Conservation (phyloP, 2,113 vertebrate species). For the Aptenodytes forsteri region DNA sequence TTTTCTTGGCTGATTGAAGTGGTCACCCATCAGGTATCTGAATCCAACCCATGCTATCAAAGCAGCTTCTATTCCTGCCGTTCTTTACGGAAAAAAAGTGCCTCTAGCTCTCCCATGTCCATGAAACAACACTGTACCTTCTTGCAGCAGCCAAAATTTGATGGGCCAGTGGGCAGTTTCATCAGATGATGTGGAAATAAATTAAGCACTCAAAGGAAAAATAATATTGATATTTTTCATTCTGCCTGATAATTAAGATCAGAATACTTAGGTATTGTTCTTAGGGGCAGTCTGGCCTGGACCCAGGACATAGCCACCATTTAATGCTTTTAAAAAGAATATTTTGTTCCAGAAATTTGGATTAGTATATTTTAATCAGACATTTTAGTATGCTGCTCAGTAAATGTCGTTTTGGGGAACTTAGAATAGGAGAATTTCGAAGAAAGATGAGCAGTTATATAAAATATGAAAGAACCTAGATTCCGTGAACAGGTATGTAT, state of each 20-base stretch:
- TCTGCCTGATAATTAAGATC: neutral
- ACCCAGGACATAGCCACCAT: neutral
- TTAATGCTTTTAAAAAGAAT: neutral
- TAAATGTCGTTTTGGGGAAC: neutral
- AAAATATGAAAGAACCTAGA: neutral
- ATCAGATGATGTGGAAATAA: neutral
- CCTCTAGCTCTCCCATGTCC: neutral
- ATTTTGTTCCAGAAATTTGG: neutral
- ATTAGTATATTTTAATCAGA: neutral
- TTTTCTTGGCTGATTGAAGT: conserved; percentile 52
- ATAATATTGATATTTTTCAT: neutral
- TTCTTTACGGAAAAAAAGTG: neutral
- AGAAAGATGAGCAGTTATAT: neutral
- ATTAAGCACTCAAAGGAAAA: neutral
- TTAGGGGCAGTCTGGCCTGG: neutral
- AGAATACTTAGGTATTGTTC: neutral
- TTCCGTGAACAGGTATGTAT: neutral
- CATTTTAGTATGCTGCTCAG: neutral
- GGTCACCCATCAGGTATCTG: conserved; percentile 40
- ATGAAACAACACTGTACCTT: neutral
- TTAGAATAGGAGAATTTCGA: neutral
- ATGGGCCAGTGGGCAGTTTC: neutral
- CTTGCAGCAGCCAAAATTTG: neutral
- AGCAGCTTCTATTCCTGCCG: conserved; percentile 18
- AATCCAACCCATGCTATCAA: neutral